A percentile compares a stretch with the other conserved stretches of the same genome.
Evolutionary conservation across 2,888 invertebrate genomes (phyloP).

Genomic region (Onchidella celtica): DNA sequence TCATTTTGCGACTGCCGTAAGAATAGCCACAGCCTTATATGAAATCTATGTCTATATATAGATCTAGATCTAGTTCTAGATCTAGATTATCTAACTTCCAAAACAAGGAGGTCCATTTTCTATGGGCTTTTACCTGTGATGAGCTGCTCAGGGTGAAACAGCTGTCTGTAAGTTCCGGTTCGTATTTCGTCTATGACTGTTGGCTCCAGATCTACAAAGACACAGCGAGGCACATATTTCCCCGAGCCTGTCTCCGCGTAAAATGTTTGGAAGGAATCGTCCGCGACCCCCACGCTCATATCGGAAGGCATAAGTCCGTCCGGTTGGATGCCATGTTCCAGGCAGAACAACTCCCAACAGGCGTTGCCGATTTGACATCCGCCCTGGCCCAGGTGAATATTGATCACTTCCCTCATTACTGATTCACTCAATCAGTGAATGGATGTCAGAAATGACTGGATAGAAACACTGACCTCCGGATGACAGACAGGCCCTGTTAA

Average conservation of each 20-base stretch:
- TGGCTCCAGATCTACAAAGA: conserved; percentile 90
- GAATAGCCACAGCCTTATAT: too few relatives aligned
- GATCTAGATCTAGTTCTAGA: background rate
- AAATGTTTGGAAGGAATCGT: conserved; percentile 91
- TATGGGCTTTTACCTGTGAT: conserved; percentile 46
- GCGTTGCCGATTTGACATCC: conserved; percentile 82
- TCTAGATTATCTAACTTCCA: too few relatives aligned
- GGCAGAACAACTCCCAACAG: conserved; percentile 83
- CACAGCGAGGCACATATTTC: conserved; percentile 94
- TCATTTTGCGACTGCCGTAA: too few relatives aligned
- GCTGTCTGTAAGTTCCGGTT: conserved; percentile 51
- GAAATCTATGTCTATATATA: too few relatives aligned
- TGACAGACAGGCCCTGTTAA: background rate
- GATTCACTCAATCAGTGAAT: conserved; percentile 1
- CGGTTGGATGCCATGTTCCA: conserved; percentile 82
- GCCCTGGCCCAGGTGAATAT: conserved; percentile 62
- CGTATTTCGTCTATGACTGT: conserved; percentile 86
- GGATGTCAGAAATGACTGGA: background rate
- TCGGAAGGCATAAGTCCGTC: conserved; percentile 86
- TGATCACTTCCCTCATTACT: conserved; percentile 21
- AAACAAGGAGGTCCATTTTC: too few relatives aligned
- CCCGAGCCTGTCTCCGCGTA: conserved; percentile 93
- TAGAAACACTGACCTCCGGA: background rate
- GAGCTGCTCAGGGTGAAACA: conserved; percentile 53
- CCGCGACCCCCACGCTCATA: conserved; percentile 86